A percentile compares a stretch with the other conserved stretches of the same genome.
These are phyloP conservation scores for Paramisgurnus dabryanus DNA, from an alignment of 2,113 vertebrate species.

Conservation along the genomic window DNA sequence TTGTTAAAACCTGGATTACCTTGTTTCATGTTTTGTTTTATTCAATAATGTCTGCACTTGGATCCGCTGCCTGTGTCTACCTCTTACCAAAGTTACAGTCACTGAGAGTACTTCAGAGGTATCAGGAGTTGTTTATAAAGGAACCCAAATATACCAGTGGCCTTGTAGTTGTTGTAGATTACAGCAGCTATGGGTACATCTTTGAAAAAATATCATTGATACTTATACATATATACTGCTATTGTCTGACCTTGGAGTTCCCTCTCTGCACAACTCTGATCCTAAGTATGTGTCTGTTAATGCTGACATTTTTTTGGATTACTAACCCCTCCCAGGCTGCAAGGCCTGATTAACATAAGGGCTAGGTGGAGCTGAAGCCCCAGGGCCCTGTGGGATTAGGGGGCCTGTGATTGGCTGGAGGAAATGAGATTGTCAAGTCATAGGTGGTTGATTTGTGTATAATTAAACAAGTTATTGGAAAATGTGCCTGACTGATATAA, in stretches of 20 bases:
- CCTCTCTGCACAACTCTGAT: background rate
- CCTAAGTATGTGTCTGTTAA: background rate
- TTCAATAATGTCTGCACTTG: no score
- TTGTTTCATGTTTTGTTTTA: no score
- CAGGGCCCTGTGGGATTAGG: no score
- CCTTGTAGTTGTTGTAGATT: background rate
- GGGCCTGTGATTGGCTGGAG: no score
- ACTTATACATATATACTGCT: background rate
- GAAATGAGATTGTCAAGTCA: no score
- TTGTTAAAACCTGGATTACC: no score
- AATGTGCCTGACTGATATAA: no score
- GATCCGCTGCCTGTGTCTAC: no score
- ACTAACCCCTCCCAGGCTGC: background rate
- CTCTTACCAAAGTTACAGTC: background rate
- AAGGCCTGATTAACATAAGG: no score
- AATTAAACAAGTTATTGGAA: no score
- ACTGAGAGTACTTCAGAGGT: background rate
- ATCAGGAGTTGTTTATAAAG: constrained; percentile 1
- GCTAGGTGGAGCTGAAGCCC: no score
- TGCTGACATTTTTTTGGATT: background rate
- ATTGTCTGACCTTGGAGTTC: background rate
- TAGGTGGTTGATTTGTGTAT: no score
- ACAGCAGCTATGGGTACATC: background rate
- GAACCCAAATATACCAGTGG: background rate
- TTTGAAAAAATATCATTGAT: background rate